phyloP scores from a whole-genome alignment of 2,888 invertebrate genomes.

The Nymphalis c-album region DNA sequence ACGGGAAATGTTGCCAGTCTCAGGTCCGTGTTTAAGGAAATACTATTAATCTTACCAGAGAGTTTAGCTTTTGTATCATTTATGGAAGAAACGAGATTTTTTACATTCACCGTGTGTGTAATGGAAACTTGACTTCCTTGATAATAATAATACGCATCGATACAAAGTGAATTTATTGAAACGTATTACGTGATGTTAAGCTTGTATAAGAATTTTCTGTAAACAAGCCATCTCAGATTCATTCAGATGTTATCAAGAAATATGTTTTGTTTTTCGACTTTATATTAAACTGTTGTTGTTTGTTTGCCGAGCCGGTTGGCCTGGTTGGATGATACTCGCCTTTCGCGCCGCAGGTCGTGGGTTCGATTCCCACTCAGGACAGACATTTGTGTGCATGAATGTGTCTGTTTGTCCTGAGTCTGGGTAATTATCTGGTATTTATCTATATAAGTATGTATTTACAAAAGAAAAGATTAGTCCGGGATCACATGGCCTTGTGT shows the following conservation, averaged over 20 bases:
- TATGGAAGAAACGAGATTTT: constrained; percentile 27
- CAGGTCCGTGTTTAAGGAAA: constrained; percentile 27
- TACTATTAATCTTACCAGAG: constrained; percentile 34
- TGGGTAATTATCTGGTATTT: too few species aligned
- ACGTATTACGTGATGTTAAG: neutral
- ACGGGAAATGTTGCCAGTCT: constrained; percentile 26
- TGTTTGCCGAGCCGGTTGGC: too few species aligned
- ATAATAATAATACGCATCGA: neutral
- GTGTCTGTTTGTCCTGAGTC: too few species aligned
- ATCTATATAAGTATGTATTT: too few species aligned
- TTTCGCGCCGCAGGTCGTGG: too few species aligned
- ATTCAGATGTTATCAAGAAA: neutral
- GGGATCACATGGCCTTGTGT: too few species aligned
- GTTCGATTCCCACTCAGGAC: too few species aligned
- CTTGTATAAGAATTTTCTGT: neutral
- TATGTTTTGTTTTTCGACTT: neutral
- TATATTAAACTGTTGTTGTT: too few species aligned
- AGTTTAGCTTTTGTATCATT: constrained; percentile 30
- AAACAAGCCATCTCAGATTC: neutral
- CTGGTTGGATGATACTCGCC: too few species aligned
- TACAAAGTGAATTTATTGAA: neutral
- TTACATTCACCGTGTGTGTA: constrained; percentile 16
- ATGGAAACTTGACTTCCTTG: constrained; percentile 15
- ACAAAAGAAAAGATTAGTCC: too few species aligned
- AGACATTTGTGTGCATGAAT: too few species aligned